phyloP scores from a whole-genome alignment of 2,888 invertebrate genomes.

The Drepana falcataria region DNA sequence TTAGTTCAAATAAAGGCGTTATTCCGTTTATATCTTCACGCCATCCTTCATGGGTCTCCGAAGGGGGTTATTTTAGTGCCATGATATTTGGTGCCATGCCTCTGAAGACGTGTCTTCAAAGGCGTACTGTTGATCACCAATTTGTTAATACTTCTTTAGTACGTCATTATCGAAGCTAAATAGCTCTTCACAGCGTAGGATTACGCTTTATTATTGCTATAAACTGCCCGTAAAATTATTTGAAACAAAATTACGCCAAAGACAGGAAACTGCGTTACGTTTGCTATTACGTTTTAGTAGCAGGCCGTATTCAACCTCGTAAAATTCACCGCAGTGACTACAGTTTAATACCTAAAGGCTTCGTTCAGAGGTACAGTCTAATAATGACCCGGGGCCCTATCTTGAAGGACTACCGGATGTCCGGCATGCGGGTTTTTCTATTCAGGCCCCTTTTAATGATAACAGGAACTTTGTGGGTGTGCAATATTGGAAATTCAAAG shows the following conservation, averaged over 20 bases:
- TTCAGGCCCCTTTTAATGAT: background rate
- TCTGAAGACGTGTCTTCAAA: too few species aligned
- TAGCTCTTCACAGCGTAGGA: background rate
- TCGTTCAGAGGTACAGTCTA: background rate
- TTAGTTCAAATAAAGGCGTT: too few species aligned
- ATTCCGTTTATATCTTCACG: too few species aligned
- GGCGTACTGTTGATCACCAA: background rate
- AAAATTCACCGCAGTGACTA: background rate
- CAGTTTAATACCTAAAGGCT: background rate
- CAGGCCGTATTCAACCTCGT: background rate
- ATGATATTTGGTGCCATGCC: too few species aligned
- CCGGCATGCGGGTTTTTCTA: background rate
- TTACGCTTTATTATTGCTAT: background rate
- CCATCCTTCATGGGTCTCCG: too few species aligned
- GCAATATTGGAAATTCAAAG: background rate
- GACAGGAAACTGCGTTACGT: background rate
- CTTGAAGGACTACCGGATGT: slow-evolving; percentile 1
- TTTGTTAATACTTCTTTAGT: background rate
- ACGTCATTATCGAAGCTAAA: background rate
- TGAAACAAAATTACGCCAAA: background rate
- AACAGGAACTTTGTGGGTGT: background rate
- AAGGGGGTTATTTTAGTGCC: too few species aligned
- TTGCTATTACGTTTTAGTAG: background rate
- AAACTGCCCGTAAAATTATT: background rate
- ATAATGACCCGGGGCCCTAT: background rate